phyloP scores from a whole-genome alignment of 2,797 vertebrate species.

The Kryptopterus vitreolus region DNA sequence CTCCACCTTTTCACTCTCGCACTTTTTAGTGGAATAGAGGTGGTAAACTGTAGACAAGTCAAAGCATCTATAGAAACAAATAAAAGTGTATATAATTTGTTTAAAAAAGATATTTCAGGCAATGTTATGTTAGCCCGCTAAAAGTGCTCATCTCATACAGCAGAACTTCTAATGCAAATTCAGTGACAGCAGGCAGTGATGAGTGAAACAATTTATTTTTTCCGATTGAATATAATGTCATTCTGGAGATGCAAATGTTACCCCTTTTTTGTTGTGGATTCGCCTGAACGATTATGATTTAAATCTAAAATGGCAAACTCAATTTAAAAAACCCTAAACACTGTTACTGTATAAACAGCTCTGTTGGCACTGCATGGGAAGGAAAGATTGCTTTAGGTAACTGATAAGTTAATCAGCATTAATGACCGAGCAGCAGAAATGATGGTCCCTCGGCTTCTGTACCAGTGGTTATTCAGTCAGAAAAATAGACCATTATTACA shows the following conservation, averaged over 20 bases:
- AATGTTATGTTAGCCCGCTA: not conserved
- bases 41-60: not conserved
- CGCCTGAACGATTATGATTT: not conserved
- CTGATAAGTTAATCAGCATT: no score
- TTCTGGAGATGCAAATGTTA: not conserved
- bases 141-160: not conserved
- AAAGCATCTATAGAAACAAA: not conserved
- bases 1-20: no score
- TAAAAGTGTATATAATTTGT: not conserved
- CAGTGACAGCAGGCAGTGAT: no score
- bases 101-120: not conserved
- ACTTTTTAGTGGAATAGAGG: not conserved
- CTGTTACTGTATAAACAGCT: no score
- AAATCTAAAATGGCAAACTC: no score
- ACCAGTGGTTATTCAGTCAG: no score
- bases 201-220: not conserved
- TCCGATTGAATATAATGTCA: not conserved
- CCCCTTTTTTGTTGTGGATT: not conserved
- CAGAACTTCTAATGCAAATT: not conserved
- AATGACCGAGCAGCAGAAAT: no score
- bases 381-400: no score
- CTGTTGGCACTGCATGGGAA: no score
- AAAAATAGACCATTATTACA: not conserved
- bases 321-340: no score
- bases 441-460: no score